Conservation (phyloP, 2,113 vertebrate species). For the Nycticebus coucang region DNA sequence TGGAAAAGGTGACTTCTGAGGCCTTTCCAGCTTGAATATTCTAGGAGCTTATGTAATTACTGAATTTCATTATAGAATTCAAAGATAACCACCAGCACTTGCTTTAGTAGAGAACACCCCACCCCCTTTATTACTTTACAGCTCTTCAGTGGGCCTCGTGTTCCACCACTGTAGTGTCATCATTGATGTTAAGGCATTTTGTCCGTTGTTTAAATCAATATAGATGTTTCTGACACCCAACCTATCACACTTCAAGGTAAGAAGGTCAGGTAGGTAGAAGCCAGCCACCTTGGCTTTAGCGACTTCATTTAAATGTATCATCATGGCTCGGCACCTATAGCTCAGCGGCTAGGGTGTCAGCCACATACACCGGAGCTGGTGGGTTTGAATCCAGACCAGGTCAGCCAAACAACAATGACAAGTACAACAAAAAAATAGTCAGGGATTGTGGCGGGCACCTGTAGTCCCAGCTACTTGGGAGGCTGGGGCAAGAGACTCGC, state of each 20-base stretch:
- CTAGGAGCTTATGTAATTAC: not conserved
- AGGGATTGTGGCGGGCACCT: too few species aligned
- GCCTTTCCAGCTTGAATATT: not conserved
- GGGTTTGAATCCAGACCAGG: too few species aligned
- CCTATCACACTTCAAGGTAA: not conserved
- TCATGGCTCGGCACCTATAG: too few species aligned
- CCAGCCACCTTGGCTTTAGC: not conserved
- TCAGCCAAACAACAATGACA: too few species aligned
- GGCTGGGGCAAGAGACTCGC: too few species aligned
- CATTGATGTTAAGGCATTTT: not conserved
- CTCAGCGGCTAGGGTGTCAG: too few species aligned
- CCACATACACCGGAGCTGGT: too few species aligned
- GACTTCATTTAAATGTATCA: too few species aligned
- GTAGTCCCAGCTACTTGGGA: too few species aligned
- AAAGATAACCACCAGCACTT: not conserved
- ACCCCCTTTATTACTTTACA: not conserved
- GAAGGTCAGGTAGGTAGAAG: not conserved
- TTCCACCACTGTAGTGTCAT: not conserved
- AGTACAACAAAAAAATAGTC: too few species aligned
- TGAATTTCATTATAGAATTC: not conserved
- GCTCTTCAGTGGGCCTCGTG: not conserved
- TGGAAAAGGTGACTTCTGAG: not conserved
- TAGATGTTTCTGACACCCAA: not conserved
- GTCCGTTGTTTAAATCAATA: not conserved
- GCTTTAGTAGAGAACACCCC: not conserved